Evolutionary conservation across 2,113 vertebrate species (phyloP), one percentile per base, ranked within the genome.

Genomic region (Microtus richardsoni): DNA sequence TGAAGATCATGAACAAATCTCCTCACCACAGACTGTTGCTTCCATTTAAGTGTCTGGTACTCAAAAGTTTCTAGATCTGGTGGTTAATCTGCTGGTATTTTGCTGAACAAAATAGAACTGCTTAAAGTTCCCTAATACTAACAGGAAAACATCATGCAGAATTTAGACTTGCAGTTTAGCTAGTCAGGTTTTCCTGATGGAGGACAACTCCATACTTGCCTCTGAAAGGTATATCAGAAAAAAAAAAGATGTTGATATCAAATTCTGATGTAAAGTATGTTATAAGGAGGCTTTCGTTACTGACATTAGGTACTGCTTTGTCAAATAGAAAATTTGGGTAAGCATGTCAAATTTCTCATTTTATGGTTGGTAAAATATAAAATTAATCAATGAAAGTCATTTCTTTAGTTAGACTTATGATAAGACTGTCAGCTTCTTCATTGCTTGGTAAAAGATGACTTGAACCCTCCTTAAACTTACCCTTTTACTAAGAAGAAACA

Each of bases 331-430:
- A 73, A 30, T 88, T 75, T 79, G 2, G n/a, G 6, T 89, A 30
- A 75, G 14, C 9, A 36, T 64, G 33, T 22, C 82, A 89, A 78
- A 92, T 89, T 82, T 91, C 30, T 7, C n/a, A 60, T 85, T 95
- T 94, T 58, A 85, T 64, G 47, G 28, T 12, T 79, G 10, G 93
- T 82, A 91, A 95, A 84, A 87, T 91, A 78, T 30, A 91, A 28
- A 88, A 58, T 94, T 26, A 83, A 74, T 96, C 54, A 83, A 68
- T 93, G 49, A 87, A 97, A 94, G 44, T 74, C 71, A n/a, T 91
- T n/a, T 89, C 75, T 92, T 95, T 88, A 66, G 36, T 64, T 90
- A 85, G 28, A 86, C 2, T 10, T 78, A 91, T 52, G 21, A 7
- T 0, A 74, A 36, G 52, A 87, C 21, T 92, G 79, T 92, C 87